Conservation (phyloP, 2,797 vertebrate species). For the Nothura maculosa region DNA sequence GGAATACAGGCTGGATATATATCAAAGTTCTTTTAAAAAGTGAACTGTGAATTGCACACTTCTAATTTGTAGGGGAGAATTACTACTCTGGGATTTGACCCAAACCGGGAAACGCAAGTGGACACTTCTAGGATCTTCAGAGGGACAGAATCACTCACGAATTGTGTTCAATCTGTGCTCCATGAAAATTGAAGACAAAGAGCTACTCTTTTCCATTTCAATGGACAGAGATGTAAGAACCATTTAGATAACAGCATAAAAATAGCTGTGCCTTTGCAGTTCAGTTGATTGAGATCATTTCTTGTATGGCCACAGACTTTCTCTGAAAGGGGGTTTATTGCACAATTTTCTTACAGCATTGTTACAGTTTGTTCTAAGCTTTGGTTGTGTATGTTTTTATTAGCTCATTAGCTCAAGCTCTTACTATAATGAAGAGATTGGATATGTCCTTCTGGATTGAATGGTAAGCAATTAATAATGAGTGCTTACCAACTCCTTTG, state of each 20-base stretch:
- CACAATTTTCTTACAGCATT: not conserved
- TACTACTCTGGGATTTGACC: slow-evolving; percentile 92
- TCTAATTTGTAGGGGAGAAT: slow-evolving; percentile 87
- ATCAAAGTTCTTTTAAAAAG: not conserved
- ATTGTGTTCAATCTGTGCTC: slow-evolving; percentile 95
- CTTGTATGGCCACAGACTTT: not conserved
- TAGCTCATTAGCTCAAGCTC: not conserved
- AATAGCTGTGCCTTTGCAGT: not conserved
- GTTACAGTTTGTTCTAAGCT: not conserved
- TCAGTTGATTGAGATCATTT: not conserved
- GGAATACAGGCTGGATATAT: rapidly evolving
- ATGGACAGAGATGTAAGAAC: slow-evolving; percentile 91
- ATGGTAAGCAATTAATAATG: not conserved
- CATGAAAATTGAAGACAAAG: slow-evolving; percentile 77
- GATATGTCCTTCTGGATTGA: not conserved
- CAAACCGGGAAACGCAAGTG: slow-evolving; percentile 91
- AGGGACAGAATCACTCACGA: slow-evolving; percentile 93
- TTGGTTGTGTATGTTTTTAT: not conserved
- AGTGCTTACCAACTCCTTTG: not conserved
- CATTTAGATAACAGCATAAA: not conserved
- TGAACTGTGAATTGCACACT: not conserved
- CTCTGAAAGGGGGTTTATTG: not conserved
- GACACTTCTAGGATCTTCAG: slow-evolving; percentile 88
- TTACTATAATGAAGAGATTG: not conserved
- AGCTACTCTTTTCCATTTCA: slow-evolving; percentile 92